Base-by-base conservation (phyloP, 2,888 invertebrate genomes). In the Liodrosophila aerea region DNA sequence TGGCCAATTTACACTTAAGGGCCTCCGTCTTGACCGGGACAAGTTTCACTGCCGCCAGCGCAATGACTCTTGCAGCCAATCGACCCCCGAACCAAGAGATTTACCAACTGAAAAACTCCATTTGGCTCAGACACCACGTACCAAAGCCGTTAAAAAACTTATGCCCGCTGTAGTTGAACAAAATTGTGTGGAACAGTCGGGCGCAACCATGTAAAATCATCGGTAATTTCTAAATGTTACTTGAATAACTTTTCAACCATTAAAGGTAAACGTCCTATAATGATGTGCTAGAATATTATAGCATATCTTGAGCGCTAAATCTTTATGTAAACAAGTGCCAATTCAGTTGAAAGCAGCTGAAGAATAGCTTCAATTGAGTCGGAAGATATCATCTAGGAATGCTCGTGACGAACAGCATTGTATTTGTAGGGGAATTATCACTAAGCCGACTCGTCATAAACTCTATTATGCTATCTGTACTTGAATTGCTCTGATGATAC, bases 1-100 rank as follows among this genome's bases (percentile, higher is more conserved):
- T 72, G 76, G 68, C 76, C 76, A 74, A 75, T 74, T 74, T 74
- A 75, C 74, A 74, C 74, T 72, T 68, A 59, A 74, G 74, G 76
- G 63, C 60, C 51, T 18, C 57, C 27, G 8, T 22, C 52, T 56
- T 61, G 73, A 64, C 58, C 49, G 40, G 53, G 57, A 34, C 54
- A 64, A 60, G 64, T 69, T 70, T 64, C 64, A 47, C 57, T 50
- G 69, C 69, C 37, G 40, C 40, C 54, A 68, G 58, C 54, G 16
- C 22, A 44, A 29, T 12, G 34, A 7, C 13, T 11, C 50, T 41
- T 36, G 40, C n/a, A 34, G 15, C n/a, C 47, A 49, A 40, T 27
- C 22, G 22, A 22, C 57, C 34, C 46, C 9, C 33, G 12, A 33
- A 60, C 27, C 12, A 27, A 7, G 7, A n/a, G 27, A 8, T 1